Evolutionary conservation across 2,888 invertebrate genomes (phyloP), one percentile per base, ranked within the genome.

Genomic region (Zele albiditarsus): DNA sequence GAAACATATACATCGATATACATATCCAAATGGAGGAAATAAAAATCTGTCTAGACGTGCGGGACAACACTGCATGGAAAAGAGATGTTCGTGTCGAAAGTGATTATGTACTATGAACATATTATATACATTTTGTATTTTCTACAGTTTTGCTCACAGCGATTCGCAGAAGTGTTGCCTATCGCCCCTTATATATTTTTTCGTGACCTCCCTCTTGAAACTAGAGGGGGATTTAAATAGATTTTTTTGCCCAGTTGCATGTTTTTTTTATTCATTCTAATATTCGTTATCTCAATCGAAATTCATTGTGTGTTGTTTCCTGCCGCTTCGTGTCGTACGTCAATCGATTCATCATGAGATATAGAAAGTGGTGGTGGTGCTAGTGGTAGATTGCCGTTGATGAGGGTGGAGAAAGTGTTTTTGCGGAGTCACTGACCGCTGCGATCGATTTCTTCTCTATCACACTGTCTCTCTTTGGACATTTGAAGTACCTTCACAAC

Each of bases 91-190:
- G 79, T 80, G 80, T 73, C 69, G 20, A 31, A 78, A 72, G 75
- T 72, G 76, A 79, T 80, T 80, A 78, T 78, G n/a, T 53, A 53
- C 78, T 78, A 77, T 80, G 78, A 66, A 63, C 74, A n/a, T n/a
- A n/a, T 73, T 75, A 68, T 60, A 60, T 60, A 60, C n/a, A n/a
- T n/a, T n/a, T 25, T 38, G 12, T 14, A 27, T 60, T 27, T 60
- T 38, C 16, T 76, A 79, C 78, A 76, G 33, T 76, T 75, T 53
- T 73, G 71, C 76, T 57, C 74, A 69, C 60, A 57, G 49, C 62
- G 60, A 72, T 79, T 79, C 79, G 63, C 53, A 71, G 77, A 78
- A 80, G 20, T 27, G 8, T 38, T 69, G 20, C n/a, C 62, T 63
- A 25, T 71, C 27, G 23, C n/a, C 67, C 65, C 65, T 49, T 33